Percentiles rank a stretch among this genome's conserved stretches.
These are phyloP conservation scores for Sarotherodon lohbergeri DNA, from an alignment of 2,113 vertebrate genomes.

Conservation along the genomic window DNA sequence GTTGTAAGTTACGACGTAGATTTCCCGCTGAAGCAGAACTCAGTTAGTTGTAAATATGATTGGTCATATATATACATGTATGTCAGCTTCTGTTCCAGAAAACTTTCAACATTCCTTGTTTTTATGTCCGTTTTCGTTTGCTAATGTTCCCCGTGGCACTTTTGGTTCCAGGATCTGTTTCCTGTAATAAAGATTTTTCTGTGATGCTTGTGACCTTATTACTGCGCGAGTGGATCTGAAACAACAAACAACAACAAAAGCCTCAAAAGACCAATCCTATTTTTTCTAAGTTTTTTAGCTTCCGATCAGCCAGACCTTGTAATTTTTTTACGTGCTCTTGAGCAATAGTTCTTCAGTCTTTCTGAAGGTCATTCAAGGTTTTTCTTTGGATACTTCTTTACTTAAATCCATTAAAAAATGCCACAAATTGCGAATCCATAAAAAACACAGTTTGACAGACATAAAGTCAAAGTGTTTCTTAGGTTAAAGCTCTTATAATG, in stretches of 20 bases:
- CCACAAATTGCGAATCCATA: background rate
- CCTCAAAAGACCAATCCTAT: background rate
- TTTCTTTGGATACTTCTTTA: background rate
- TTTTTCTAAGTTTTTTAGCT: background rate
- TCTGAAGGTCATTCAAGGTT: background rate
- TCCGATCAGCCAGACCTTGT: background rate
- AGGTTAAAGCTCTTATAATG: background rate
- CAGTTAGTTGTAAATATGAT: background rate
- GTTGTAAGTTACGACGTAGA: background rate
- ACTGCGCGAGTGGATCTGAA: background rate
- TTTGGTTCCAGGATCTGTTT: background rate
- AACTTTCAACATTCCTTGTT: background rate
- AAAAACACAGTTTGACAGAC: background rate
- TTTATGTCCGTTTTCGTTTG: background rate
- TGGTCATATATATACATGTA: background rate
- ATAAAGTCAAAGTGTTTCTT: background rate
- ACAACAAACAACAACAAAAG: background rate
- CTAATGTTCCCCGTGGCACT: background rate
- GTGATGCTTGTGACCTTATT: background rate
- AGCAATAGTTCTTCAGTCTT: background rate
- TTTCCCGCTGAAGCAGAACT: background rate
- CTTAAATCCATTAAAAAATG: background rate
- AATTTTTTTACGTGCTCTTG: background rate
- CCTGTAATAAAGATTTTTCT: constrained; percentile 11
- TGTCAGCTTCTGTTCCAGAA: constrained; percentile 7